phyloP scores from a whole-genome alignment of 2,888 invertebrate genomes.

The Eulithis prunata region DNA sequence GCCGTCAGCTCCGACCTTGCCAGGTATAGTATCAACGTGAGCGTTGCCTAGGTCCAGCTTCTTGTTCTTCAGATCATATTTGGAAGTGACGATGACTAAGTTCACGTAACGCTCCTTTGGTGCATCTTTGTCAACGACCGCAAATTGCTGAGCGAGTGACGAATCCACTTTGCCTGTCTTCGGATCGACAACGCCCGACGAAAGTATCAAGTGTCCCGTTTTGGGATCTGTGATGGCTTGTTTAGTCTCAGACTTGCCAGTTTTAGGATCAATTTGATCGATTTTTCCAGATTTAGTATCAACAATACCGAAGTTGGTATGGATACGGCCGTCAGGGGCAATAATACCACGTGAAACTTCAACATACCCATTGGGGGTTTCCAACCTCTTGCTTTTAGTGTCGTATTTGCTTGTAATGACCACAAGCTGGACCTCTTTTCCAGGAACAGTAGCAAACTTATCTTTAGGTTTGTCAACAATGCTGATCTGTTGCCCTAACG shows the following conservation, averaged over 20 bases:
- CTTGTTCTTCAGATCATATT: slow-evolving; percentile 79
- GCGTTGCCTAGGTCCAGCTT: slow-evolving; percentile 75
- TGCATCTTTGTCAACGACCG: slow-evolving; percentile 68
- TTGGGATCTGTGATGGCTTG: slow-evolving; percentile 83
- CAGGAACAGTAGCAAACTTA: slow-evolving; percentile 60
- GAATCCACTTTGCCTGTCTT: slow-evolving; percentile 81
- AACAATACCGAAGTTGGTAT: slow-evolving; percentile 82
- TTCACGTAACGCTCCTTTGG: slow-evolving; percentile 70
- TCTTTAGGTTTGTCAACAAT: slow-evolving; percentile 66
- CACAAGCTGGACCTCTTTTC: slow-evolving; percentile 76
- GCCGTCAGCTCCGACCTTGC: slow-evolving; percentile 65
- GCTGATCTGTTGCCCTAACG: slow-evolving; percentile 80
- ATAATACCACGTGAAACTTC: slow-evolving; percentile 81
- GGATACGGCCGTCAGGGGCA: slow-evolving; percentile 76
- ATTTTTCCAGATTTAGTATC: slow-evolving; percentile 84
- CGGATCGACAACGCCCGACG: slow-evolving; percentile 83
- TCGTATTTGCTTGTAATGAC: slow-evolving; percentile 84
- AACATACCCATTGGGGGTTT: slow-evolving; percentile 81
- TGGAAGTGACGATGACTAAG: slow-evolving; percentile 79
- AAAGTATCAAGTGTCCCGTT: slow-evolving; percentile 75
- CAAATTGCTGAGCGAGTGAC: slow-evolving; percentile 79
- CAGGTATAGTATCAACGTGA: slow-evolving; percentile 63
- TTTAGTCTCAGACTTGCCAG: slow-evolving; percentile 83
- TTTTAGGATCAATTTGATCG: slow-evolving; percentile 82
- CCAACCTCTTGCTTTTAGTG: slow-evolving; percentile 82